Evolutionary conservation across 1,140 invertebrate species (phyloP), one percentile per base, ranked within the genome.

Genomic region (Megalonaias nervosa): DNA sequence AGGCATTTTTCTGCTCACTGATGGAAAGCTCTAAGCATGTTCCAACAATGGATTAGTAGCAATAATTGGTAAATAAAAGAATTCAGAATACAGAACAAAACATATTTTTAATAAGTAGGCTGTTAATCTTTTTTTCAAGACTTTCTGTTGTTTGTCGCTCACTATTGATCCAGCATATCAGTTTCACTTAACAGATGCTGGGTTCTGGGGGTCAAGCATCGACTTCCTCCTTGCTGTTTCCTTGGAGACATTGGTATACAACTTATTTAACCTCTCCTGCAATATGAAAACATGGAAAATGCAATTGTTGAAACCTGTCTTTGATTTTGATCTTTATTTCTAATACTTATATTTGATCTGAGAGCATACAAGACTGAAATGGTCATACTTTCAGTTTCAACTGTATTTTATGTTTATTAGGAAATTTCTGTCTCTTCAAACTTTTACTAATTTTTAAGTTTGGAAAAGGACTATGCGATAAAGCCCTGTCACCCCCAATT

Each of bases 161-260:
- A 48, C 38, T 48, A 48, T 48, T 48, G 38, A 48, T 48, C 5
- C 38, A 48, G 9, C 38, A 6, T 11, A 48, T 11, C 38, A 48
- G 38, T 11, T 48, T 48, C 38, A 48, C 9, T 48, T 48, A 48
- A 48, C 74, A 48, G 70, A 23, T 12, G 58, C 60, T 11, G 75
- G 75, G 38, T 48, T 48, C 38, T 48, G 38, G 56, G 84, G 84
- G 65, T 88, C 86, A 21, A 96, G 81, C 19, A 96, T 87, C 2
- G 94, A 93, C 89, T 94, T 94, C 57, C 94, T 92, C 66, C 94
- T 93, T 16, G 93, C 92, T 61, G 94, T 94, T 89, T 97, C 96
- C 87, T 94, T 95, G 67, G 94, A 94, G 12, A 97, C 94, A 79
- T 94, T 94, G 70, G 94, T 93, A 85, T 97, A 94, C 55, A 98